These are phyloP conservation scores for Euclidia mi DNA, from an alignment of 2,888 invertebrate species.

Conservation along the genomic window DNA sequence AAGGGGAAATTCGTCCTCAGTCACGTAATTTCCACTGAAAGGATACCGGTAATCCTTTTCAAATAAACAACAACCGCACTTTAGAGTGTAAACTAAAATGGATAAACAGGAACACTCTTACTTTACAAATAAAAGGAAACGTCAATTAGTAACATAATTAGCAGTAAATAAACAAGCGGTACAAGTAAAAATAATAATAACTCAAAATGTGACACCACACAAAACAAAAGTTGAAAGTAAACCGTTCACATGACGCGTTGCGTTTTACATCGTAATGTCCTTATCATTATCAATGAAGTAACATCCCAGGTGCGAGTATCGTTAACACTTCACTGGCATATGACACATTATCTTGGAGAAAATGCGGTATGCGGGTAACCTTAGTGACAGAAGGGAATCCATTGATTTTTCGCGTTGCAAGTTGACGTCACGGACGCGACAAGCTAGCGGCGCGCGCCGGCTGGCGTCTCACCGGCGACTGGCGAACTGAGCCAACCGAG, in stretches of 20 bases:
- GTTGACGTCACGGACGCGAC: conserved; percentile 84
- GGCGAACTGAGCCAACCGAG: conserved; percentile 70
- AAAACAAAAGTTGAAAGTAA: conserved; percentile 80
- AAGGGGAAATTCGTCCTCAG: conserved; percentile 12
- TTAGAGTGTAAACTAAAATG: conserved; percentile 2
- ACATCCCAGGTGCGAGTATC: conserved; percentile 56
- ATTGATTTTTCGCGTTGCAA: conserved; percentile 88
- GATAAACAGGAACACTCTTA: conserved; percentile 14
- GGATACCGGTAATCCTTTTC: conserved; percentile 19
- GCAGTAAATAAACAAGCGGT: conserved; percentile 22
- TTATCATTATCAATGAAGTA: conserved; percentile 63
- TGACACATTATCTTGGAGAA: conserved; percentile 84
- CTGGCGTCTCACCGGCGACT: conserved; percentile 85
- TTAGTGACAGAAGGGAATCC: conserved; percentile 78
- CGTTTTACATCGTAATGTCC: conserved; percentile 65
- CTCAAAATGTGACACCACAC: conserved; percentile 84
- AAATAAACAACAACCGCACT: conserved; percentile 21
- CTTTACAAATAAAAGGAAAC: conserved; percentile 22
- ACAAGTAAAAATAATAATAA: conserved; percentile 53
- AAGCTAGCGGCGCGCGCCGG: conserved; percentile 85
- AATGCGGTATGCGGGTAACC: conserved; percentile 89
- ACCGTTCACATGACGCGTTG: conserved; percentile 80
- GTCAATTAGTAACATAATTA: conserved; percentile 32
- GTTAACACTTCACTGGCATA: conserved; percentile 85
- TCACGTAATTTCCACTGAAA: conserved; percentile 13